These are phyloP conservation scores for Arenaria interpres DNA, from an alignment of 2,113 vertebrate species.

Conservation along the genomic window DNA sequence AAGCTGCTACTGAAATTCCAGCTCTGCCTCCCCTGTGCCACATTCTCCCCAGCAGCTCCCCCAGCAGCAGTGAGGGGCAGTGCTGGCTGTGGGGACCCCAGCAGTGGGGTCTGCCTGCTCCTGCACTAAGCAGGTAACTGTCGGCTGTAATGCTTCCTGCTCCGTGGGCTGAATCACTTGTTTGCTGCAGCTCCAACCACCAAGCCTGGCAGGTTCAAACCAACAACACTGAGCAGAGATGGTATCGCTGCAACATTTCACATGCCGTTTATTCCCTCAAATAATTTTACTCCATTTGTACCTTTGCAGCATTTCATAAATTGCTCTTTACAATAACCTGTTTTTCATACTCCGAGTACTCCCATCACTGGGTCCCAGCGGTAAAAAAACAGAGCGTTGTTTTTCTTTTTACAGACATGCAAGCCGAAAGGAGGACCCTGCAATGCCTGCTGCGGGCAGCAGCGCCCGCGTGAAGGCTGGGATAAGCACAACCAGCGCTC, in stretches of 20 bases:
- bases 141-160: not conserved
- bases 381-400: not conserved
- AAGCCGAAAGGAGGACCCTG: not conserved
- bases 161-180: not conserved
- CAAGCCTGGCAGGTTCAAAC: not conserved
- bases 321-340: not conserved
- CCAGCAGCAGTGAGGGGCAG: not conserved
- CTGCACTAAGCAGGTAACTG: not conserved
- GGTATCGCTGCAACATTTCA: not conserved
- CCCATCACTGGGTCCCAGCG: not conserved
- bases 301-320: not conserved
- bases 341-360: not conserved
- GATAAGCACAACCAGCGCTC: not conserved
- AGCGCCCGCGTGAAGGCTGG: fast-evolving
- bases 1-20: not conserved
- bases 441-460: not conserved
- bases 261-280: not conserved
- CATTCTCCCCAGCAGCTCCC: not conserved
- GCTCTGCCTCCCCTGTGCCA: not conserved
- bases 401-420: not conserved
- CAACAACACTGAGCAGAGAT: not conserved
- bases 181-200: not conserved
- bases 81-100: not conserved
- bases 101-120: not conserved
- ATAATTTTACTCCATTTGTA: not conserved